A percentile compares a stretch with the other conserved stretches of the same genome.
Conservation (phyloP, 2,113 vertebrate genomes). For the Dromas ardeola region DNA sequence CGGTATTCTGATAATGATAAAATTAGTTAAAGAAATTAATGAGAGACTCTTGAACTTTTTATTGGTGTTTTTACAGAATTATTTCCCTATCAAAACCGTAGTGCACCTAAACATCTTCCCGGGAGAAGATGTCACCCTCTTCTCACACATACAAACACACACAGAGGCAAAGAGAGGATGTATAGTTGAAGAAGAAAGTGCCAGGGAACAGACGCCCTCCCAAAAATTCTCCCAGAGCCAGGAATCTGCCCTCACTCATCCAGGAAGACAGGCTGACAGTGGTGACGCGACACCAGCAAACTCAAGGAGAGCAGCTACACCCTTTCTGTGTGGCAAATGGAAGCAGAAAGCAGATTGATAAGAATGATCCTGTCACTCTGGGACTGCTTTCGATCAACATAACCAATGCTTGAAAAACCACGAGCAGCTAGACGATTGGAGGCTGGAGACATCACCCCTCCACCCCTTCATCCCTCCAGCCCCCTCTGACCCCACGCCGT, state of each 20-base stretch:
- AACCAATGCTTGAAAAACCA: conserved; percentile 35
- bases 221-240: neutral
- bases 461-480: neutral
- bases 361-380: conserved; percentile 16
- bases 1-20: neutral
- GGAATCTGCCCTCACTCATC: conserved; percentile 8
- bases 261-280: neutral
- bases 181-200: neutral
- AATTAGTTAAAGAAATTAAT: neutral
- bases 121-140: neutral
- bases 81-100: neutral
- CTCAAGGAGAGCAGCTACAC: neutral
- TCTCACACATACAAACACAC: neutral
- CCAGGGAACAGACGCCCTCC: neutral
- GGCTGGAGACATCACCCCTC: neutral
- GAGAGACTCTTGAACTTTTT: neutral
- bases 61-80: neutral
- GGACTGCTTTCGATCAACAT: conserved; percentile 42
- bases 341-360: conserved; percentile 36
- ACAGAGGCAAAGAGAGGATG: neutral
- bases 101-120: neutral
- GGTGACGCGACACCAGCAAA: conserved; percentile 1
- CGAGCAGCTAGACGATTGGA: neutral
- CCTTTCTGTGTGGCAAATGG: conserved; percentile 12
- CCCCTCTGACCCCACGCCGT: neutral